These are phyloP conservation scores for Catharus bicknelli DNA, from an alignment of 2,113 vertebrate species.

Conservation along the genomic window DNA sequence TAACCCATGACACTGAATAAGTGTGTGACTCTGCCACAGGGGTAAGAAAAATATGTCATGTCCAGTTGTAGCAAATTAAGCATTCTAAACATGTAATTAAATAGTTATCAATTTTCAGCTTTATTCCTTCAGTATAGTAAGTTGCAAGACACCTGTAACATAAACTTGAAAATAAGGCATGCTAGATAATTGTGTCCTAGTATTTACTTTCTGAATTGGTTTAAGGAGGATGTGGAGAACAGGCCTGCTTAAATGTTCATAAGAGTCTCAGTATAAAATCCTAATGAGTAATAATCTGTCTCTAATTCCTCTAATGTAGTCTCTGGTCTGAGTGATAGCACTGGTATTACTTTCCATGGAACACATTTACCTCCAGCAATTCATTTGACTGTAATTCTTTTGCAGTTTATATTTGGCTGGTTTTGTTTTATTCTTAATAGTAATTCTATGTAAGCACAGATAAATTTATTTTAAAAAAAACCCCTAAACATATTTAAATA, in stretches of 20 bases:
- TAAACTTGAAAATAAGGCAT: neutral
- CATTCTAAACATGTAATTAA: neutral
- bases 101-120: neutral
- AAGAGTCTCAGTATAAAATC: conserved; percentile 19
- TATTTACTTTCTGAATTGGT: conserved; percentile 22
- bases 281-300: conserved; percentile 47
- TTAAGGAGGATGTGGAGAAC: neutral
- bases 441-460: conserved; percentile 2
- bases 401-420: conserved; percentile 13
- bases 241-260: neutral
- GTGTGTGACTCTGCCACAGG: neutral
- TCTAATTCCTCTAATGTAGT: conserved; percentile 51
- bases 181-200: neutral
- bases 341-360: conserved; percentile 4
- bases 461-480: neutral
- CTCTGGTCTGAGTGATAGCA: conserved; percentile 17
- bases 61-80: neutral
- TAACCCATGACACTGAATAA: neutral
- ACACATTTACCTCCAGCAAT: conserved; percentile 24
- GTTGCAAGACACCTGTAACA: neutral
- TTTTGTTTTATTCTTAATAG: conserved; percentile 13
- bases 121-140: neutral
- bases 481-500: conserved; percentile 3
- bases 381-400: conserved; percentile 33
- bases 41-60: neutral